Evolutionary conservation across 2,113 vertebrate genomes (phyloP).

Genomic region (Atrichornis clamosus): DNA sequence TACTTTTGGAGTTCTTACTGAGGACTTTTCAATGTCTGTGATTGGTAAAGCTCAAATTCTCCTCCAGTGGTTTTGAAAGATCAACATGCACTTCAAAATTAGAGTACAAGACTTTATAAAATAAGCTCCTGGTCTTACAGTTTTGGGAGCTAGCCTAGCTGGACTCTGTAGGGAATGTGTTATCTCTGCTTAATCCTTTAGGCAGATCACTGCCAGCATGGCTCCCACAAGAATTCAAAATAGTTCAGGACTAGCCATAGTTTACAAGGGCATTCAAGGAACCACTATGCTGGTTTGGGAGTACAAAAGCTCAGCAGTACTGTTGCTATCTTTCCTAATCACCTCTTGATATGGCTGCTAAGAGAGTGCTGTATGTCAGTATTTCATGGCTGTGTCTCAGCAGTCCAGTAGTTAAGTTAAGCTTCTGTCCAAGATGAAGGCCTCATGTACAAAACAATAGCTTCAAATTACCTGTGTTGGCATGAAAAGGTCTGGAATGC

Average conservation of each 20-base stretch:
- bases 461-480: neutral
- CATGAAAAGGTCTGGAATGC: neutral
- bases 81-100: neutral
- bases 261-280: neutral
- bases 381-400: neutral
- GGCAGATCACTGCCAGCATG: neutral
- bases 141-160: neutral
- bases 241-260: neutral
- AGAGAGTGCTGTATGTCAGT: neutral
- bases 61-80: neutral
- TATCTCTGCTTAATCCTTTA: neutral
- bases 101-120: neutral
- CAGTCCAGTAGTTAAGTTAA: neutral
- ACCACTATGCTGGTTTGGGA: neutral
- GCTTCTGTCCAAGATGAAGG: neutral
- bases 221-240: neutral
- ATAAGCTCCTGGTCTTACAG: neutral
- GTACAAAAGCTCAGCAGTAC: neutral
- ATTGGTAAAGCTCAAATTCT: neutral
- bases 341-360: neutral
- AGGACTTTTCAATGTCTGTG: neutral
- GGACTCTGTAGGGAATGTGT: neutral
- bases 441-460: neutral
- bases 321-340: neutral
- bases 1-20: neutral